phyloP scores from a whole-genome alignment of 2,113 vertebrate species.

The Genyomyrus donnyi region DNA sequence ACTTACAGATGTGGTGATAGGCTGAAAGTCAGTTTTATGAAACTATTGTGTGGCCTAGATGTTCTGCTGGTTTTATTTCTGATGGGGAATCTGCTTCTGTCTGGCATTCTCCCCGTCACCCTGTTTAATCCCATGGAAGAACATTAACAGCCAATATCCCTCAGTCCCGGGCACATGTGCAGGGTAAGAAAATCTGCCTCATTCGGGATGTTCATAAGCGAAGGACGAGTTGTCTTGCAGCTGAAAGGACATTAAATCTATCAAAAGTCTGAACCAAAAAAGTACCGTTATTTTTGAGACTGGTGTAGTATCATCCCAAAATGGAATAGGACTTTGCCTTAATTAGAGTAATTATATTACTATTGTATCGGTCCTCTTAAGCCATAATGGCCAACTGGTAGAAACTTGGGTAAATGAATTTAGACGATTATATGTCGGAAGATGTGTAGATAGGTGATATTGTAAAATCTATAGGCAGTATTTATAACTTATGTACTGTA shows the following conservation, averaged over 20 bases:
- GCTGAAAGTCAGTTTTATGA: neutral
- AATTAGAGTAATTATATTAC: conserved; percentile 45
- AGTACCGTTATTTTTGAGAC: neutral
- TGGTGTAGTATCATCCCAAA: conserved; percentile 5
- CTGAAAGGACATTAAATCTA: conserved; percentile 26
- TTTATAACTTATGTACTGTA: conserved; percentile 17
- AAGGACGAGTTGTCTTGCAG: neutral
- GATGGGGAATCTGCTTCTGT: neutral
- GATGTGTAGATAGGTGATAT: conserved; percentile 18
- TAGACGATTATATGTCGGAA: conserved; percentile 26
- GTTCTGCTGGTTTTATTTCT: neutral
- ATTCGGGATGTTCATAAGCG: neutral
- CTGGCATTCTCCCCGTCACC: neutral
- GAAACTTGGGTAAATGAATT: conserved; percentile 12
- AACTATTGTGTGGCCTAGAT: neutral
- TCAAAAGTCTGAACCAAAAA: conserved; percentile 36
- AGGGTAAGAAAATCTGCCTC: neutral
- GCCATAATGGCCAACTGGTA: conserved; percentile 55
- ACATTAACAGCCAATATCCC: neutral
- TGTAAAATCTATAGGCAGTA: conserved; percentile 10
- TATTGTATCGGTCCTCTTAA: conserved; percentile 38
- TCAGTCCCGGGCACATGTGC: neutral
- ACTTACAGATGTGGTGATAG: conserved; percentile 9
- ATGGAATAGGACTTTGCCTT: conserved; percentile 55
- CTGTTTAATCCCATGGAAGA: neutral